Base-by-base conservation (phyloP, 2,888 invertebrate species). In the Ernsta delagoae region DNA sequence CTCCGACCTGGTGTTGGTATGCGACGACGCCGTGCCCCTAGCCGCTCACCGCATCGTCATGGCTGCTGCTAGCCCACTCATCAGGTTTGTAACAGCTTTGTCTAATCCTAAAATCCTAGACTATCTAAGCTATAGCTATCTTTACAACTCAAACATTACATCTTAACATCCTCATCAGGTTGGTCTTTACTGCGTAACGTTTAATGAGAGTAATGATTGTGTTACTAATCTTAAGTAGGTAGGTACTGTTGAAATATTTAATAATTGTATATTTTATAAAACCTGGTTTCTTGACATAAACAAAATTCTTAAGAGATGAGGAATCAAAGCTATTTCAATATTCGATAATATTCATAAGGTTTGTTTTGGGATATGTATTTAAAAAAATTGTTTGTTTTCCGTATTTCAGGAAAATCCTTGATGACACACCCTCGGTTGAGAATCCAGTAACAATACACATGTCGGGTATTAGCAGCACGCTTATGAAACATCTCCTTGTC, bases 21-120 rank as follows among this genome's bases (percentile, higher is more conserved):
- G 97, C 89, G 97, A 97, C 88, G 97, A 97, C 90, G 96, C 97
- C 78, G 96, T 96, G 78, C 95, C 96, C 76, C 94, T 97, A 71
- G 95, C 96, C 78, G 97, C 97, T 65, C 97, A 98, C 88, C 96
- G 97, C 82, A 95, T 97, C 82, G 96, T 97, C 82, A 95, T 98
- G 93, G 97, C 97, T 63, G 97, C 97, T 73, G 97, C 97, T 78
- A 97, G 97, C 94, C 97, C 97, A 62, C 95, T 98, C 74, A 96
- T 97, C 87, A 96, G 97, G 94, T 96, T 91, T 85, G 31, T 34
- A 8, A 31, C 5, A 6, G 6, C 1, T 48, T 48, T 7, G 6
- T 2, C 6, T 1, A 0, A n/a, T 45, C 5, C 45, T n/a, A 45
- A 45, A 11, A 4, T 11, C 5, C n/a, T n/a, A 45, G n/a, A 7